Conservation (phyloP, 2,113 vertebrate genomes). For the Mormoops blainvillei region DNA sequence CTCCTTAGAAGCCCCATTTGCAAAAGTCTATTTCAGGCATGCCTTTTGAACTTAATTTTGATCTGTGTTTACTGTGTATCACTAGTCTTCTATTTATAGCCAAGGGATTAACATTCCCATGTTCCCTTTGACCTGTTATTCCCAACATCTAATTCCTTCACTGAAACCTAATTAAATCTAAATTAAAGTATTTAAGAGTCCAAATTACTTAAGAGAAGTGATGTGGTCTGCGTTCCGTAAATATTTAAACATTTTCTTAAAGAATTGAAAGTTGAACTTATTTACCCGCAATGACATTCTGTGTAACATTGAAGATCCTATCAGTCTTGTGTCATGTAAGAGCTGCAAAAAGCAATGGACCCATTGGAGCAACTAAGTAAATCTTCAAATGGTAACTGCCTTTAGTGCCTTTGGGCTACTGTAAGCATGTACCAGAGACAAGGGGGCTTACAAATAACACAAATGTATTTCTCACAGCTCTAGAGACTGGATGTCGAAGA, state of each 20-base stretch:
- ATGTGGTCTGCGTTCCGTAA: not conserved
- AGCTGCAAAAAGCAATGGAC: not conserved
- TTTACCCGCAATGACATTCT: conserved; percentile 7
- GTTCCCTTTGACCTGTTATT: conserved; percentile 64
- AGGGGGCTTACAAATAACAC: not conserved
- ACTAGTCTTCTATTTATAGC: conserved; percentile 65
- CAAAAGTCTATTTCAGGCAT: conserved; percentile 62
- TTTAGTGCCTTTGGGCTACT: not conserved
- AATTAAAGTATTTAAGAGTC: conserved; percentile 56
- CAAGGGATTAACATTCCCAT: conserved; percentile 66
- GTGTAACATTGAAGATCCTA: not conserved
- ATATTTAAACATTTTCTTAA: conserved; percentile 31
- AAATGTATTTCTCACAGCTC: not conserved
- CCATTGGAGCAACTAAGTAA: not conserved
- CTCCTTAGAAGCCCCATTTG: conserved; percentile 52
- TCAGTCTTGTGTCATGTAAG: not conserved
- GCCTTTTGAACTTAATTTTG: conserved; percentile 65
- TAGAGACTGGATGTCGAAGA: not conserved
- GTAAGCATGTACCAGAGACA: not conserved
- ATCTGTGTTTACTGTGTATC: conserved; percentile 59
- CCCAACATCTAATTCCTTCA: conserved; percentile 49
- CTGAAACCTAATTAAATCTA: conserved; percentile 58
- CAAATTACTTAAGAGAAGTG: conserved; percentile 14
- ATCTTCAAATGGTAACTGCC: not conserved
- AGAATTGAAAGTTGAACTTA: not conserved